Evolutionary conservation across 2,113 vertebrate species (phyloP), one percentile per base, ranked within the genome.

Genomic region (Phycodurus eques): DNA sequence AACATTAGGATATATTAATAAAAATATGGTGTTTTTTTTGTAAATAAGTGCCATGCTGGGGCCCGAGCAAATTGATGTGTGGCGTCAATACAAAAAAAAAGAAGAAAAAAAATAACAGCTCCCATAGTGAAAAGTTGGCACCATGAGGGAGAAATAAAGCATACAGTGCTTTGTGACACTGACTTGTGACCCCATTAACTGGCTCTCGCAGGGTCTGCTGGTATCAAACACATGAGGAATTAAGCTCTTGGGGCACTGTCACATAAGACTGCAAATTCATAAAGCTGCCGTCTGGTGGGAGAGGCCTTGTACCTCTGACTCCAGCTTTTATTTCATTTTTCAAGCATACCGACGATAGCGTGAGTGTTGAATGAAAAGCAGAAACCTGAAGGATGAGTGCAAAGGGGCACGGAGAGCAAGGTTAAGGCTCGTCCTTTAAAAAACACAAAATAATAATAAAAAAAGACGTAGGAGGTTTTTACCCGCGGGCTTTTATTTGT

Each of bases 211-310:
- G 53, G 81, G 71, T 68, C 27, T 44, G 69, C 51, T 70, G 76
- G 69, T 77, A 77, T 80, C 80, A 81, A 78, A 81, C 68, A 73
- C 57, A 73, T 70, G 72, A 60, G 67, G 56, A 85, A 83, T 74
- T 75, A 75, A 73, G 80, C 81, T 79, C 72, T 39, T 49, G 51
- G 61, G 79, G 79, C 72, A 78, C 75, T 79, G 73, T 76, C 80
- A 76, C 83, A 75, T 83, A 76, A 56, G 87, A 85, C 67, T 76
- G 85, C 77, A 73, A 84, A 87, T 87, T 88, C 84, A 83, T 84
- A 80, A 88, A 87, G 67, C 78, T 7, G 42, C 73, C 42, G 76
- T 69, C 83, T 81, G 73, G 11, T 17, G 79, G 80, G 78, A 80
- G 74, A 39, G 76, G 71, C 76, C 65, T 43, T 76, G 69, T 81